Conservation (phyloP, 2,888 invertebrate species). For the Callinectes sapidus region DNA sequence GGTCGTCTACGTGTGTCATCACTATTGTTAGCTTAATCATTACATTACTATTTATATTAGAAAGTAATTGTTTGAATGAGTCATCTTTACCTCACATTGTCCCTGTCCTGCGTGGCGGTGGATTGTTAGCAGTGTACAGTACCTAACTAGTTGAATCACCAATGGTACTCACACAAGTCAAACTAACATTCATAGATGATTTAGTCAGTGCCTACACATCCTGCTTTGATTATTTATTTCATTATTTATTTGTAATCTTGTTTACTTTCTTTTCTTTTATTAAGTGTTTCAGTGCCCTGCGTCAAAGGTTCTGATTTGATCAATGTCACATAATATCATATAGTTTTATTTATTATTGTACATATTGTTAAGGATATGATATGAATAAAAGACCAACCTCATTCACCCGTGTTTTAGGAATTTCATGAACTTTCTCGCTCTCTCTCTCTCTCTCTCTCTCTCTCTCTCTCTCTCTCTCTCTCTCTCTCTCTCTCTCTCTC, state of each 20-base stretch:
- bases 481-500: constrained; percentile 1
- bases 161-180: background rate
- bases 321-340: background rate
- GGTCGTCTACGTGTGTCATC: background rate
- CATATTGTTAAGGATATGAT: background rate
- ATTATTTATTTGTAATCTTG: background rate
- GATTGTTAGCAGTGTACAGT: background rate
- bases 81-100: background rate
- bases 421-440: no score
- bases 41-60: background rate
- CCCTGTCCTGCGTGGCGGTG: background rate
- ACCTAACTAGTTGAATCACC: background rate
- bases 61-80: background rate
- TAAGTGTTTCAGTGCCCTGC: background rate
- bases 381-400: background rate
- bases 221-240: background rate
- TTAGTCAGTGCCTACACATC: background rate
- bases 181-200: background rate
- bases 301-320: background rate
- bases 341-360: background rate
- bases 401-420: no score
- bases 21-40: background rate
- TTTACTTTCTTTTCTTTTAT: background rate
- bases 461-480: constrained; percentile 35
- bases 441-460: background rate